A percentile compares a stretch with the other conserved stretches of the same genome.
phyloP scores from a whole-genome alignment of 2,797 vertebrate genomes.

The Parambassis ranga region DNA sequence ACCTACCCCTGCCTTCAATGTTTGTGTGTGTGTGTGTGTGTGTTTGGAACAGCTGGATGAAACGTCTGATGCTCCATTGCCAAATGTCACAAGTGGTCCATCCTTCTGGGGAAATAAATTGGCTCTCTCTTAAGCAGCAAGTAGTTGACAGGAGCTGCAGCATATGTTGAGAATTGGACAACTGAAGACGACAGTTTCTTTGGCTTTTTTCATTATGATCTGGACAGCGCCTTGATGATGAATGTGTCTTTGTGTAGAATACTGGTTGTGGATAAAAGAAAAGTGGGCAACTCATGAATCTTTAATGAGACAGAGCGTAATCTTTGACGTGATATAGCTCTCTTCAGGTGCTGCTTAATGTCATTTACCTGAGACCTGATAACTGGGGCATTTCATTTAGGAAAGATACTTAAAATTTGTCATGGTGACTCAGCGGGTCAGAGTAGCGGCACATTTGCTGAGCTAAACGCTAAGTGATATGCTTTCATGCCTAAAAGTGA shows the following conservation, averaged over 20 bases:
- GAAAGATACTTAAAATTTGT: slow-evolving; percentile 4
- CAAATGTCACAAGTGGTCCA: slow-evolving; percentile 77
- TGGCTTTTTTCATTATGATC: slow-evolving; percentile 70
- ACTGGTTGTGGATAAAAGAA: slow-evolving; percentile 47
- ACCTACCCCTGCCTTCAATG: slow-evolving; percentile 5
- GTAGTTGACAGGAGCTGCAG: slow-evolving; percentile 58
- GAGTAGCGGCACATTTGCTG: background rate
- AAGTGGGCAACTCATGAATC: slow-evolving; percentile 53
- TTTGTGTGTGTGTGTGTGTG: slow-evolving; percentile 12
- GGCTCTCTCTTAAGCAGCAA: slow-evolving; percentile 68
- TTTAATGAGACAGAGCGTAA: slow-evolving; percentile 51
- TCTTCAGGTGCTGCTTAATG: slow-evolving; percentile 32
- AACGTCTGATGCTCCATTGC: slow-evolving; percentile 60
- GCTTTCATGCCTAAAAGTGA: background rate
- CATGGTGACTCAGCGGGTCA: slow-evolving; percentile 4
- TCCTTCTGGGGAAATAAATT: slow-evolving; percentile 77
- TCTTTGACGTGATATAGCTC: slow-evolving; percentile 48
- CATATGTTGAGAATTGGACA: slow-evolving; percentile 67
- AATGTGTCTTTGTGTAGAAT: slow-evolving; percentile 55
- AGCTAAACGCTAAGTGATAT: background rate
- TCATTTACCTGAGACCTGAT: slow-evolving; percentile 33
- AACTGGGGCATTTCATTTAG: slow-evolving; percentile 17
- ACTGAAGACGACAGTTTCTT: slow-evolving; percentile 64
- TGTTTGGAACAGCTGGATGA: slow-evolving; percentile 70
- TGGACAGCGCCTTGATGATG: slow-evolving; percentile 68